Conservation (phyloP, 1,140 invertebrate species). For the Calephelis nemesis region DNA sequence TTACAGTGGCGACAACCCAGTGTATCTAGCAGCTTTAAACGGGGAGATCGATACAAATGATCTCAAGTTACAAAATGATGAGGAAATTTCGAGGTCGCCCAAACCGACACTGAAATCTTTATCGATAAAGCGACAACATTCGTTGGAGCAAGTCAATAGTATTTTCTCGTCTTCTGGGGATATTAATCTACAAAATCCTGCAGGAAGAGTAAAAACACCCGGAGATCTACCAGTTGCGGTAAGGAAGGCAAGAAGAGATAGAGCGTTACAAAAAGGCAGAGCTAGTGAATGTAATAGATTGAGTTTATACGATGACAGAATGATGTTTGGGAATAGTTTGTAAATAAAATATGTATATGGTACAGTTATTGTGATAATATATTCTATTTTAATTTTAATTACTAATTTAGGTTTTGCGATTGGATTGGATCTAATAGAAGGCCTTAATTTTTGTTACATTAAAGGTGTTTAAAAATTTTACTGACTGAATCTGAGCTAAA, state of each 20-base stretch:
- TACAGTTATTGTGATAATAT: conserved; percentile 30
- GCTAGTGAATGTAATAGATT: conserved; percentile 81
- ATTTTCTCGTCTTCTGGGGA: conserved; percentile 81
- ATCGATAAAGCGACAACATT: conserved; percentile 80
- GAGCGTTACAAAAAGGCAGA: conserved; percentile 59
- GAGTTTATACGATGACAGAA: conserved; percentile 91
- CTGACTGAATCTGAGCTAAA: too few species aligned
- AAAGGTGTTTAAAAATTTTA: too few species aligned
- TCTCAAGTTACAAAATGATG: conserved; percentile 40
- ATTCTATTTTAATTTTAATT: conserved; percentile 31
- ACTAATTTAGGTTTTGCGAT: conserved; percentile 24
- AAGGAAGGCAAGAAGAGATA: conserved; percentile 81
- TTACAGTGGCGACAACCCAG: conserved; percentile 68
- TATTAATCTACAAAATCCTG: conserved; percentile 84
- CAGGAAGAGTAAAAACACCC: conserved; percentile 89
- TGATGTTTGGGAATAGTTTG: conserved; percentile 84
- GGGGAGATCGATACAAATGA: conserved; percentile 55
- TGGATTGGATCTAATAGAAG: conserved; percentile 8
- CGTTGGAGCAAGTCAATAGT: conserved; percentile 85
- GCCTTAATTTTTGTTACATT: not conserved
- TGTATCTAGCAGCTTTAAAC: conserved; percentile 64
- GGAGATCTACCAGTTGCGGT: conserved; percentile 89
- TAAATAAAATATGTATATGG: conserved; percentile 36
- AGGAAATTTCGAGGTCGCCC: conserved; percentile 43
- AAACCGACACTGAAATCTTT: conserved; percentile 57